A percentile compares a stretch with the other conserved stretches of the same genome.
These are phyloP conservation scores for Callaeas wilsoni DNA, from an alignment of 2,113 vertebrate species.

Conservation along the genomic window DNA sequence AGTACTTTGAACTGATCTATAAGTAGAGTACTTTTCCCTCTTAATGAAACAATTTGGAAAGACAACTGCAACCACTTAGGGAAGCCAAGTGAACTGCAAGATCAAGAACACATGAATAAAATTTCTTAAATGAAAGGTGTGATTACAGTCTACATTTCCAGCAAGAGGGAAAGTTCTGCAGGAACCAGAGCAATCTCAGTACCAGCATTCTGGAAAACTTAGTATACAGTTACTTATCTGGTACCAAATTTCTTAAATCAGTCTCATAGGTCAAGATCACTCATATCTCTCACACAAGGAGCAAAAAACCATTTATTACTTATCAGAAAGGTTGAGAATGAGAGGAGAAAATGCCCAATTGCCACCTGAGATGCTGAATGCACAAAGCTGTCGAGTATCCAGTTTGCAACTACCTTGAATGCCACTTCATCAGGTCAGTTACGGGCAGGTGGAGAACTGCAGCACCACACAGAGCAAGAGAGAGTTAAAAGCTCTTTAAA, in stretches of 20 bases:
- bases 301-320: not conserved
- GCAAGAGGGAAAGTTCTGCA: not conserved
- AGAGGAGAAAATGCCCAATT: not conserved
- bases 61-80: not conserved
- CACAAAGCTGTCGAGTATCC: fast-evolving
- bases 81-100: not conserved
- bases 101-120: not conserved
- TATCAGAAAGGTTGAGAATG: not conserved
- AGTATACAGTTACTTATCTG: not conserved
- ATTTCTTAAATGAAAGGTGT: not conserved
- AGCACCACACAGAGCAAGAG: not conserved
- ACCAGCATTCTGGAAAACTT: not conserved
- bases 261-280: not conserved
- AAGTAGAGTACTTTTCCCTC: not conserved
- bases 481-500: not conserved
- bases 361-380: not conserved
- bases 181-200: not conserved
- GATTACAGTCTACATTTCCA: not conserved
- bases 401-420: not conserved
- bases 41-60: not conserved
- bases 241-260: not conserved
- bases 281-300: not conserved
- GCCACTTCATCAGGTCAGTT: not conserved
- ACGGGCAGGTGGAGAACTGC: not conserved
- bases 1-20: not conserved